Base-by-base conservation (phyloP, 2,113 vertebrate species). In the Pantherophis guttatus region DNA sequence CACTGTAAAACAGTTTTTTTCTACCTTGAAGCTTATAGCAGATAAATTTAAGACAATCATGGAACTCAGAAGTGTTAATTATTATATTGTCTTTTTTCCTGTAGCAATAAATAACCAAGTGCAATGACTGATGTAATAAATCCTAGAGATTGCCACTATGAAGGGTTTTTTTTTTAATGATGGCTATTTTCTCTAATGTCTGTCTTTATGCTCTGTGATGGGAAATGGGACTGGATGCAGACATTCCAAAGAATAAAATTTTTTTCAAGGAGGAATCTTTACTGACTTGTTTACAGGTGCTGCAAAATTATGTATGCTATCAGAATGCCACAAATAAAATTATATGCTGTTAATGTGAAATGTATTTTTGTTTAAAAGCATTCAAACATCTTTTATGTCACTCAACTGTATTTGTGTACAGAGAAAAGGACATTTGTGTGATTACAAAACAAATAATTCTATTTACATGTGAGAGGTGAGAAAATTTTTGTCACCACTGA, bases 51-150 rank as follows among this genome's bases (percentile, higher is more conserved):
- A 94, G 96, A 91, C 98, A 98, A 98, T 98, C 98, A 95, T 88
- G 96, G 94, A 94, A 94, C 95, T 92, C 94, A 91, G 90, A 96
- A 93, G 91, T 96, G 89, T 97, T 97, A 0, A 85, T 95, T 95
- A 86, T 95, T 93, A 95, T 96, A 96, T 96, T 95, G 96, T 97
- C 97, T 98, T 98, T 94, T 98, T 98, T 15, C 90, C 96, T 97
- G 93, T 96, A 98, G 98, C 98, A 98, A 98, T 98, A 98, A 97
- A 97, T 96, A 96, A 98, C 94, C 95, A 98, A 97, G 98, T 98
- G 98, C 98, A 98, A 98, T 98, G 97, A 97, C 97, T 97, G 94
- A 97, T 95, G 95, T 97, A 96, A 97, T 96, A 96, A 95, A 96
- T 92, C 94, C 95, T 95, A 92, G 96, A 97, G 97, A 95, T 95